Base-by-base conservation (phyloP, 2,888 invertebrate species). In the Nomada fabriciana region DNA sequence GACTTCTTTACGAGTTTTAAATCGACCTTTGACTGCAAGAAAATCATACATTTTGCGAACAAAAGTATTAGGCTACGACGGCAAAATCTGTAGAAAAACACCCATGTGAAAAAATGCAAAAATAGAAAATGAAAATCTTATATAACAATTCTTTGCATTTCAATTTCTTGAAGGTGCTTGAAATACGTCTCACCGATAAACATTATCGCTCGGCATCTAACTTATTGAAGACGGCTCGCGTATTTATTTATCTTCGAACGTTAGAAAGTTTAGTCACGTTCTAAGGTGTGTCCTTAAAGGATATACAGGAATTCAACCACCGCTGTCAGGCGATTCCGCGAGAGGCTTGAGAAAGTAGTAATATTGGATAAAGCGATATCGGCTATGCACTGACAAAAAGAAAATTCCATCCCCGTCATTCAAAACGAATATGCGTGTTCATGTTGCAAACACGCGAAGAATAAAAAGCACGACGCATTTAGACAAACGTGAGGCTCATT, bases 221-320 rank as follows among this genome's bases (percentile, higher is more conserved):
- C 55, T 13, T 50, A 29, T 50, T 2, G 63, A 71, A 63, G 71
- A 76, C 71, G 47, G 55, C 23, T 13, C 23, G 43, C 18, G 52
- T 36, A 60, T 63, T 63, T 67, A 70, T 70, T 61, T 74, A 63
- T 77, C 67, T 57, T 5, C 60, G 18, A 67, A 50, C n/a, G 50
- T 13, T 72, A 42, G 65, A 71, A 77, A 63, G 78, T 78, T 50
- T 43, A 71, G 71, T 77, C 78, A 77, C 65, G 78, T 71, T 80
- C 53, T 55, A 80, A 80, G 80, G 78, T 61, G 78, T 78, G 80
- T 61, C 61, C 67, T 71, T 36, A 11, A 18, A 60, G 59, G 59
- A 79, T 76, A 50, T 53, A 50, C 67, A 29, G 50, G 71, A 57
- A 71, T 71, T 67, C 65, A 77, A 15, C 53, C n/a, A 50, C 36